Base-by-base conservation (phyloP, 1,140 invertebrate species). In the Zaprionus lachaisei region DNA sequence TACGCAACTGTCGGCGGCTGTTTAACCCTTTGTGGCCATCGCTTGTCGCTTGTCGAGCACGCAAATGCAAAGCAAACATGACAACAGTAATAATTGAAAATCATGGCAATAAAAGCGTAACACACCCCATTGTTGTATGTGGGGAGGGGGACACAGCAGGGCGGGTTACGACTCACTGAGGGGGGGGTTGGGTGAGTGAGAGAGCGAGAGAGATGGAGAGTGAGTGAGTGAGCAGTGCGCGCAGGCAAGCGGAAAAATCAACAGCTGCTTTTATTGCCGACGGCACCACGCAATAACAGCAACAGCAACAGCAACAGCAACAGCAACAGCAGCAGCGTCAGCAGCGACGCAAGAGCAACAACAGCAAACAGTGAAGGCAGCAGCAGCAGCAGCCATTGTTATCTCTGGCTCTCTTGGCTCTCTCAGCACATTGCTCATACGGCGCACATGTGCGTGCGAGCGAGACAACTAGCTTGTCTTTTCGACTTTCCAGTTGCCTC, bases 21-120 rank as follows among this genome's bases (percentile, higher is more conserved):
- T 80, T 90, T 82, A 85, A 80, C 79, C 81, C 81, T 79, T 77
- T 84, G 81, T 81, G 81, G 84, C 74, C 81, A 64, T 38, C 71
- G 71, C 71, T 58, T 76, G 67, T 69, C 72, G 62, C 26, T 54
- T 64, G 17, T 41, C 51, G 73, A 64, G 71, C 73, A 72, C 73
- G 74, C 69, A 83, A 83, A 83, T 71, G 72, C 79, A 84, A 83
- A 84, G 75, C 85, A 89, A 89, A 90, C 85, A 90, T 81, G 82
- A 90, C 85, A 90, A 85, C 73, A 72, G 85, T 85, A 90, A 85
- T 90, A 90, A 90, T 90, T 90, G 85, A 90, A 90, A 90, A 90
- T 90, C 85, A 84, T 81, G 81, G 85, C 85, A 85, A 84, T 89
- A 82, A 89, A 89, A 81, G 78, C 68, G 71, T 61, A 79, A 69